Base-by-base conservation (phyloP, 2,113 vertebrate genomes). In the Emydocephalus ijimae region DNA sequence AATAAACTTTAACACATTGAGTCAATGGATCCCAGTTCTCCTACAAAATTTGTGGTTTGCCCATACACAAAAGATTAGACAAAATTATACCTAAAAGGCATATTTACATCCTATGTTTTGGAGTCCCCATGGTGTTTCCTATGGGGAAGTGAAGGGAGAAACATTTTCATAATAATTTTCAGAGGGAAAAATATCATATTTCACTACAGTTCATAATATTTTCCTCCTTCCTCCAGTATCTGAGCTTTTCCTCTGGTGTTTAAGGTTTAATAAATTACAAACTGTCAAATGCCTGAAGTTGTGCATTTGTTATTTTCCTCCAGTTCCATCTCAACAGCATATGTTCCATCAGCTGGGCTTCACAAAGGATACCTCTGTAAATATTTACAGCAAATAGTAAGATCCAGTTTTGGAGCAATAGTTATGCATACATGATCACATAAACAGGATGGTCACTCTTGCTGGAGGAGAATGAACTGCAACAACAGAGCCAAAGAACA, bases 381-480 rank as follows among this genome's bases (percentile, higher is more conserved):
- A 97, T 97, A 96, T 97, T 98, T 96, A 93, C 94, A 96, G 61
- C 88, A 96, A 95, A 95, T 94, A 94, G 91, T 93, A 96, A 95
- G 90, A 91, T 94, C 96, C 54, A 95, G 94, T 95, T 93, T 95
- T 52, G 94, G 94, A 91, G 95, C 91, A 94, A 95, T 95, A 94
- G 93, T 94, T 50, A 93, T 94, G 94, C 95, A 94, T 94, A 94
- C 89, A 91, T 92, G 85, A 21, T 90, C 57, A 94, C 93, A 93
- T 97, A 96, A 96, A 95, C 94, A 97, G 96, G 87, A 96, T 95
- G 91, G 92, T 43, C 15, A 85, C 88, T 93, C 93, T 91, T 0
- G 86, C 93, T 87, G 94, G 92, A 94, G 92, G 94, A 96, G 97
- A 94, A 95, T 93, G 1, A 89, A 97, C 94, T 92, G 85, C 18